Base-by-base conservation (phyloP, 1,140 invertebrate genomes). In the Aplysia californica region DNA sequence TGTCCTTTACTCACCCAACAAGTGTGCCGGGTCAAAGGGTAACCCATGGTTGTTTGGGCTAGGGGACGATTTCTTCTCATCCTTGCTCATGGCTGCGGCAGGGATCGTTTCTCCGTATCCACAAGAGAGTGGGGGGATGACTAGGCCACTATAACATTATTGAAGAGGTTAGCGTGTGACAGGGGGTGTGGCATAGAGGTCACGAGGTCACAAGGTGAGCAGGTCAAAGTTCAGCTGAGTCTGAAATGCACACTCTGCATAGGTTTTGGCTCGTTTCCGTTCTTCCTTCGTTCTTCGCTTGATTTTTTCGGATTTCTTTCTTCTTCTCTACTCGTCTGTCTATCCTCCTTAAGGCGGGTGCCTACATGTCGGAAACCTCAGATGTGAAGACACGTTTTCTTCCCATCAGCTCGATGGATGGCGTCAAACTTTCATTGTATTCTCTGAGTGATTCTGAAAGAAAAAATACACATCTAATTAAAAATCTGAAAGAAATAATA, bases 71-170 rank as follows among this genome's bases (percentile, higher is more conserved):
- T 78, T 78, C 66, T 68, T 68, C 31, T 81, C 80, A 38, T 81
- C 80, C 72, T 81, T 79, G 61, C 80, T 81, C 80, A 81, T 81
- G 65, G 74, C 69, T 66, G 70, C 38, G 35, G 71, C 67, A 39
- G 64, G n/a, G n/a, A n/a, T 23, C 50, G 31, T 58, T 77, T 26
- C 39, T 26, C 36, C 50, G 74, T 77, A 74, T 0, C 39, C 55
- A 79, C 66, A 71, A 23, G 71, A 68, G 26, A 33, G 39, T 65
- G 33, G 23, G 6, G 59, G 59, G 59, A 36, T n/a, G n/a, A n/a
- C n/a, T n/a, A n/a, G n/a, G n/a, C n/a, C n/a, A n/a, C n/a, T n/a
- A n/a, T n/a, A n/a, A n/a, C n/a, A n/a, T n/a, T n/a, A n/a, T n/a
- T n/a, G n/a, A n/a, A n/a, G 31, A 2, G 20, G 61, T 61, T 33